phyloP scores from a whole-genome alignment of 2,113 vertebrate genomes.

The Theristicus caerulescens region DNA sequence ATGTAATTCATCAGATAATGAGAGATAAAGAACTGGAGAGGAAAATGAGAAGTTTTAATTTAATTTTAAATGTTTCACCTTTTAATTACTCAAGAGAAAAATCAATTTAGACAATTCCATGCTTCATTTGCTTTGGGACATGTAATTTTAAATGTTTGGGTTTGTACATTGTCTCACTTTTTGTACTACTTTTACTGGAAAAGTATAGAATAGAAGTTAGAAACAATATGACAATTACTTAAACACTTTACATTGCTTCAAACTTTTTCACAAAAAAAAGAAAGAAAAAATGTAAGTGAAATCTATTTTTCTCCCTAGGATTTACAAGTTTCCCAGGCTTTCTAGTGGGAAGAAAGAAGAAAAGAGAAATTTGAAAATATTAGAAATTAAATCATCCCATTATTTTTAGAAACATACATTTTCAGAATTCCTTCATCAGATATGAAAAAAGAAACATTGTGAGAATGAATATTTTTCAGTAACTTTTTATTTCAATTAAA shows the following conservation, averaged over 20 bases:
- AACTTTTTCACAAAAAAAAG: background rate
- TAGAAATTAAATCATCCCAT: background rate
- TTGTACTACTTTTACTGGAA: background rate
- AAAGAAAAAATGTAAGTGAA: background rate
- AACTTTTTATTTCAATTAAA: background rate
- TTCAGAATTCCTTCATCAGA: background rate
- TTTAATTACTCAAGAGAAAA: slow-evolving; percentile 15
- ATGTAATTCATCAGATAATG: background rate
- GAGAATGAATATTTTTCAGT: background rate
- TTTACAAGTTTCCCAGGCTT: background rate
- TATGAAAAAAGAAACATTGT: background rate
- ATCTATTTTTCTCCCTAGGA: background rate
- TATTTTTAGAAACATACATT: background rate
- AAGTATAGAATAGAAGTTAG: background rate
- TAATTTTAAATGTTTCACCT: background rate
- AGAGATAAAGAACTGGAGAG: background rate
- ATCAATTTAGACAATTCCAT: background rate
- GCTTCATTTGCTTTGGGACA: background rate
- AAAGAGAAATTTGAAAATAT: background rate
- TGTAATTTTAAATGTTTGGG: background rate
- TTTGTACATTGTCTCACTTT: background rate
- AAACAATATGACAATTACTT: background rate
- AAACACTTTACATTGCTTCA: background rate
- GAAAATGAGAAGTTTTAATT: background rate
- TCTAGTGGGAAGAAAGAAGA: background rate